Evolutionary conservation across 2,888 invertebrate species (phyloP), one percentile per base, ranked within the genome.

Genomic region (Andrena minutula): DNA sequence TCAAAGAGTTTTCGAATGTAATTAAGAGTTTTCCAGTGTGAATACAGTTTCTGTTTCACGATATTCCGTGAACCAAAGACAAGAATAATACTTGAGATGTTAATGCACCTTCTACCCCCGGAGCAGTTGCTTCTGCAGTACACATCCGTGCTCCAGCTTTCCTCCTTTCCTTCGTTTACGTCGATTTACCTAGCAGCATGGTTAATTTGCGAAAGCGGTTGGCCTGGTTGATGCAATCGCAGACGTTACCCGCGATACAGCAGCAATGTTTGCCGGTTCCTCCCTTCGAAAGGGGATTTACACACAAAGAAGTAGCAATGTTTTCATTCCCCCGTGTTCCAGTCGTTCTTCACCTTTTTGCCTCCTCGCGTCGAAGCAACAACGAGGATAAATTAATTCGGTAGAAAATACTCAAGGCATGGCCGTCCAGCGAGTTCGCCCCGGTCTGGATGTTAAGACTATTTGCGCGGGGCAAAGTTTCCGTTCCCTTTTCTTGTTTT

Each of bases 161-260:
- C 56, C 56, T 56, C 64, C 51, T 64, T 28, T 12, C 10, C 68
- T 69, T 69, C 75, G 7, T 35, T 32, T 61, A 23, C 65, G 28
- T 53, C 66, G 65, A 79, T 69, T 74, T 61, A 47, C 60, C 71
- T 71, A 28, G 35, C 63, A 75, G 70, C 72, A 78, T 80, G 79
- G 71, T 88, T 88, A 88, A 88, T 88, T 88, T 79, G 83, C 75
- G 79, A 86, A 75, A 56, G 51, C 68, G 63, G 60, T 69, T n/a
- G 60, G 68, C 30, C 47, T 47, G 79, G 60, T 53, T 71, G 78
- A 85, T 77, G 77, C 76, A 75, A 85, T 85, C 74, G 79, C 79
- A 66, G 73, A 64, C 75, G 79, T 80, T 84, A 82, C 74, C 75
- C 68, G 71, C 78, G 63, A 53, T 66, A 56, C 65, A 69, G 64